These are phyloP conservation scores for Drosophila limbata DNA, from an alignment of 2,888 invertebrate genomes.

Conservation along the genomic window DNA sequence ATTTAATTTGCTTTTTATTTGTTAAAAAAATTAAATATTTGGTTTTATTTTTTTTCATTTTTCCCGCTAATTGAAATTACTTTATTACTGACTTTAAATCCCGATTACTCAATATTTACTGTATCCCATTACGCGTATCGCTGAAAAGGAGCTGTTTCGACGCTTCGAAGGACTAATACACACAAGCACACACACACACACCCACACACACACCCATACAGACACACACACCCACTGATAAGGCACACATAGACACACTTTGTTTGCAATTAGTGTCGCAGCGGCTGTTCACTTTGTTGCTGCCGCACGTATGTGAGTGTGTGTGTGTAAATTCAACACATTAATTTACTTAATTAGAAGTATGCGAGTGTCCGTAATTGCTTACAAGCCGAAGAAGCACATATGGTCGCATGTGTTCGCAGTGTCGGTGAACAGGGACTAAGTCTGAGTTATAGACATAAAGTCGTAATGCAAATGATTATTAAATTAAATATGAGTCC, in stretches of 20 bases:
- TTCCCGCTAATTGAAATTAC: background rate
- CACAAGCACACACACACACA: conserved; percentile 15
- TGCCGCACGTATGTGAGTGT: conserved; percentile 48
- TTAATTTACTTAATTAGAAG: conserved; percentile 80
- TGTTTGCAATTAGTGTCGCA: conserved; percentile 79
- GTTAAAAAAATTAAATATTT: too few species aligned
- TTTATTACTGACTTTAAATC: background rate
- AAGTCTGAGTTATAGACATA: conserved; percentile 43
- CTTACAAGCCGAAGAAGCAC: conserved; percentile 65
- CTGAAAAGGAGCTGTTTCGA: background rate
- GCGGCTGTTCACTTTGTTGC: conserved; percentile 76
- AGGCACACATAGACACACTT: conserved; percentile 48
- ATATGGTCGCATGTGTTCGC: conserved; percentile 65
- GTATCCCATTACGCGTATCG: background rate
- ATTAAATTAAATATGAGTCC: conserved; percentile 75
- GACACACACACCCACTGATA: conserved; percentile 20
- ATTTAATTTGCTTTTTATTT: background rate
- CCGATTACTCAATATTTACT: conserved; percentile 14
- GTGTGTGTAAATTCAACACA: conserved; percentile 68
- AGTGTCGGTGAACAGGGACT: conserved; percentile 13
- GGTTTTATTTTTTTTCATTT: background rate
- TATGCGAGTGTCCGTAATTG: conserved; percentile 76
- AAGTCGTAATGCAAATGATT: conserved; percentile 68
- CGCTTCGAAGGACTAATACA: conserved; percentile 27
- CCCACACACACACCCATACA: conserved; percentile 23